Percentiles rank a stretch among this genome's conserved stretches.
phyloP scores from a whole-genome alignment of 1,140 invertebrate species.

The Reticulitermes speratus region DNA sequence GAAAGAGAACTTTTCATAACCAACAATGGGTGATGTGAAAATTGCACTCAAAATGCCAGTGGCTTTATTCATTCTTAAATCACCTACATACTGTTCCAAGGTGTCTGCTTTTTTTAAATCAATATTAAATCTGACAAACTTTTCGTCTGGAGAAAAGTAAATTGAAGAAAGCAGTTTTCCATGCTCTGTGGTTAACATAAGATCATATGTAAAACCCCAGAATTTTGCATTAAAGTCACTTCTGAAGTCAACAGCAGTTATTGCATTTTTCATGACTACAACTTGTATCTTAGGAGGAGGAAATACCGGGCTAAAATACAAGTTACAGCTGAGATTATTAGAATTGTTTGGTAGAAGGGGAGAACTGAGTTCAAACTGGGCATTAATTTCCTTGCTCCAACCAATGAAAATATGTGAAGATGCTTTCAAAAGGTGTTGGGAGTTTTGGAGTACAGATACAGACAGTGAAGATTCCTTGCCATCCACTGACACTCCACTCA shows the following conservation, averaged over 20 bases:
- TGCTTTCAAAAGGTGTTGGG: background rate
- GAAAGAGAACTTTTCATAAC: background rate
- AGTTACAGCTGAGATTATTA: background rate
- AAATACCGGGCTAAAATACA: background rate
- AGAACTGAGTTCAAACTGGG: background rate
- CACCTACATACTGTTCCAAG: background rate
- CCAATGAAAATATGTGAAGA: background rate
- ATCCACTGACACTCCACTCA: no score
- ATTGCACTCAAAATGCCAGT: background rate
- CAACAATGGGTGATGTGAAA: background rate
- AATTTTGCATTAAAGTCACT: background rate
- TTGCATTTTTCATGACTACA: background rate
- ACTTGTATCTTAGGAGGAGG: background rate
- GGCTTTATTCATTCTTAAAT: background rate
- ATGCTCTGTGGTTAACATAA: background rate
- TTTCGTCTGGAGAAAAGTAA: background rate
- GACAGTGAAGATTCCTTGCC: background rate
- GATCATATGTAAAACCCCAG: background rate
- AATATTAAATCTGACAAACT: background rate
- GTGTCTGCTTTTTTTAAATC: background rate
- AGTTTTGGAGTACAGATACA: constrained; percentile 8
- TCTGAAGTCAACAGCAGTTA: background rate
- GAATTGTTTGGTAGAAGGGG: constrained; percentile 3
- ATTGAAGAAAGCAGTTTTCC: background rate
- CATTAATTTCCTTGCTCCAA: constrained; percentile 6